Evolutionary conservation across 2,888 invertebrate genomes (phyloP).

Genomic region (Hydrotaea cyrtoneurina): DNA sequence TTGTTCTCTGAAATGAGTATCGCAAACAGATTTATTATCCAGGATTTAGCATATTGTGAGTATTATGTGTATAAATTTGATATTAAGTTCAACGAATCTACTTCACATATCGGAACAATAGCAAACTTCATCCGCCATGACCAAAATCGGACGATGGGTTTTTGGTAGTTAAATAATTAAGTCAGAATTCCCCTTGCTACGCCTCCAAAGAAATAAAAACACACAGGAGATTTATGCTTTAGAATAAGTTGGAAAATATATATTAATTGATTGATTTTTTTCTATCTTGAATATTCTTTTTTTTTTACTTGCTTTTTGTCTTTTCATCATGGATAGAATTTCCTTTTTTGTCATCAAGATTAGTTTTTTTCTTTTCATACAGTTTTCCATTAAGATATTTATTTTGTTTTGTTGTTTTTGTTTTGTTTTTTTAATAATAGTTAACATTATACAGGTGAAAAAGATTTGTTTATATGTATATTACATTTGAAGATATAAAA

Average conservation of each 20-base stretch:
- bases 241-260: conserved; percentile 72
- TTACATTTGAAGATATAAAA: conserved; percentile 52
- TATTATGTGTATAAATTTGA: too few relatives aligned
- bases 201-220: conserved; percentile 45
- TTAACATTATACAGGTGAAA: conserved; percentile 50
- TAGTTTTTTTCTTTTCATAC: conserved; percentile 34
- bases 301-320: conserved; percentile 44
- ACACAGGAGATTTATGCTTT: conserved; percentile 51
- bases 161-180: too few relatives aligned
- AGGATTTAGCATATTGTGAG: too few relatives aligned
- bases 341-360: conserved; percentile 46
- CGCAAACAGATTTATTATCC: too few relatives aligned
- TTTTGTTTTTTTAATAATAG: conserved; percentile 64
- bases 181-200: background rate
- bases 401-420: too few relatives aligned
- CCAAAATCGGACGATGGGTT: too few relatives aligned
- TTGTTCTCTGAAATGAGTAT: too few relatives aligned
- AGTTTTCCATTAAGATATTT: conserved; percentile 46
- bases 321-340: conserved; percentile 66
- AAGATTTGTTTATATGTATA: conserved; percentile 40
- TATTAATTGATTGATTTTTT: conserved; percentile 65
- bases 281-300: conserved; percentile 59
- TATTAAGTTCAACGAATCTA: too few relatives aligned
- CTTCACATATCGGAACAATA: too few relatives aligned
- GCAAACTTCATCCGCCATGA: too few relatives aligned